Evolutionary conservation across 2,888 invertebrate genomes (phyloP).

Genomic region (Oligia fasciuncula): DNA sequence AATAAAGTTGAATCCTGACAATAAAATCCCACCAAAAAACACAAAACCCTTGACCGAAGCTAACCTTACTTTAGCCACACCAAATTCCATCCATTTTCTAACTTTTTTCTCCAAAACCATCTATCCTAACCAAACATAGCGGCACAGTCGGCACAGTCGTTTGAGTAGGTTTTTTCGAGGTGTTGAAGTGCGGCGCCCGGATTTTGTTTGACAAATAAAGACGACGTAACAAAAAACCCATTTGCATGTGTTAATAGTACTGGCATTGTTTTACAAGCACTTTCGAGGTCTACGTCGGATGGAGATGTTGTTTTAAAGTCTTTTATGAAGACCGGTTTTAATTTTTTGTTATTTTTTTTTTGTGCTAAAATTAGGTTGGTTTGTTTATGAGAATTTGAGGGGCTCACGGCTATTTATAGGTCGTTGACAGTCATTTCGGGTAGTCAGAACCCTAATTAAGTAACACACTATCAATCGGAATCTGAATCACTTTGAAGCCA

Average conservation of each 20-base stretch:
- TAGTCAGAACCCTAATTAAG: no score
- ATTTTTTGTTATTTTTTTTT: neutral
- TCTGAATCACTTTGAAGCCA: no score
- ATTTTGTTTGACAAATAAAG: constrained; percentile 62
- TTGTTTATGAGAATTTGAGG: neutral
- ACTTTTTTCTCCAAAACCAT: constrained; percentile 4
- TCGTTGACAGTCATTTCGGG: neutral
- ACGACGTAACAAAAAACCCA: constrained; percentile 61
- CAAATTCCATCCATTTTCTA: constrained; percentile 28
- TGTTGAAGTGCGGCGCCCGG: constrained; percentile 67
- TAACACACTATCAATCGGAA: no score
- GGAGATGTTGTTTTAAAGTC: constrained; percentile 29
- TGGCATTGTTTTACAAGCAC: constrained; percentile 60
- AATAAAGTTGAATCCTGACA: neutral
- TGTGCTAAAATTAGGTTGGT: neutral
- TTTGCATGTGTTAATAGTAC: constrained; percentile 71
- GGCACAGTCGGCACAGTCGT: constrained; percentile 44
- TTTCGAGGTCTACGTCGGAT: constrained; percentile 20
- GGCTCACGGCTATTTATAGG: neutral
- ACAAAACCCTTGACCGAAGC: neutral
- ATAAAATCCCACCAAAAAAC: neutral
- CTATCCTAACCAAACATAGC: constrained; percentile 61
- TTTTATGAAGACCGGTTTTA: neutral
- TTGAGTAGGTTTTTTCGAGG: constrained; percentile 53
- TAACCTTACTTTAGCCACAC: neutral